Evolutionary conservation across 1,140 invertebrate species (phyloP), one percentile per base, ranked within the genome.

Genomic region (Caenorhabditis tropicalis): DNA sequence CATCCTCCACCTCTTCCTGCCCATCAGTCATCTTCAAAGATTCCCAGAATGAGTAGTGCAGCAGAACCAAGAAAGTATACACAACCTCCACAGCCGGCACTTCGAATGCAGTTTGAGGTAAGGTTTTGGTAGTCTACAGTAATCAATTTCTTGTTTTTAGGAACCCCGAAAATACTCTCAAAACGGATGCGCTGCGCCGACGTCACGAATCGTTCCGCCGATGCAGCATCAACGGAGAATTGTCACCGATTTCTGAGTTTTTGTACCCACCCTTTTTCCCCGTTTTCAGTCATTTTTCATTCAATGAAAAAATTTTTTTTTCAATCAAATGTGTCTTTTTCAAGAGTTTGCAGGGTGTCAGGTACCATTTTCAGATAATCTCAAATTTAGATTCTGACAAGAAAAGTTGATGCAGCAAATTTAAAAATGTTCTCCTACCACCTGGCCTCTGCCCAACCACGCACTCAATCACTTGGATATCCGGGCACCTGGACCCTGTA

Each of bases 1-100:
- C 81, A 46, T 82, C 81, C 81, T 7, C 46, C 79, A 51, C 48
- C 51, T 51, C 79, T 81, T 81, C 79, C 79, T 31, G 46, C 79
- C 21, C 79, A 81, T 81, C 79, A 51, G 15, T 56, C 79, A 16
- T 21, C 27, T 6, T 81, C 79, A 3, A 51, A 56, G 53, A 81
- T 81, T 31, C 79, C 79, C 5, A 43, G 65, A 46, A 74, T 74
- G 65, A 74, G 65, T 24, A 74, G 65, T 43, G 21, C 65, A 43
- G 6, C 65, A 27, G 65, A 74, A 0, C 36, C 16, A 9, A n/a
- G 65, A 10, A 74, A 74, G 21, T 21, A 24, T 15, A 43, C 65
- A 74, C 65, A 74, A 43, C 65, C 65, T 9, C 65, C 65, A 74
- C 65, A 74, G 15, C 65, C 65, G 12, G 65, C 65, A 21, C 36